Evolutionary conservation across 1,140 invertebrate species (phyloP).

Genomic region (Drosophila subobscura): DNA sequence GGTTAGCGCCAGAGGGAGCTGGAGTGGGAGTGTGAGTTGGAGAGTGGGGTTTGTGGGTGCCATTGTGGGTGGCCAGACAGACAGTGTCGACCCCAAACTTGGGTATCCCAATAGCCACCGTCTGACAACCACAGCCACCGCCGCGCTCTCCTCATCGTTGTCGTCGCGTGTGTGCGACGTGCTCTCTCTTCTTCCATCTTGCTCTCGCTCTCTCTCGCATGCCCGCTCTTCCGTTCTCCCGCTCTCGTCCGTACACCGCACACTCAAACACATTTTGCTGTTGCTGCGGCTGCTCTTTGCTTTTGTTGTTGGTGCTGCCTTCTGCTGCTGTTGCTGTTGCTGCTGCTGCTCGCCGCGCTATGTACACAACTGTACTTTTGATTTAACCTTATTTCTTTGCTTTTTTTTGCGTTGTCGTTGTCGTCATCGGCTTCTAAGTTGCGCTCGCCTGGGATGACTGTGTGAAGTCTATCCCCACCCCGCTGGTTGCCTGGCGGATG

Average conservation of each 20-base stretch:
- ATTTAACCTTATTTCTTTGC: slow-evolving; percentile 82
- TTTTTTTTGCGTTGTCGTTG: slow-evolving; percentile 62
- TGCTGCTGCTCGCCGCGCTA: slow-evolving; percentile 74
- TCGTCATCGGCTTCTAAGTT: slow-evolving; percentile 41
- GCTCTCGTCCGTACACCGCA: slow-evolving; percentile 52
- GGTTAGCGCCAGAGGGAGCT: slow-evolving; percentile 25
- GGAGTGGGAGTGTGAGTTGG: background rate
- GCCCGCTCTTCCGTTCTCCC: slow-evolving; percentile 18
- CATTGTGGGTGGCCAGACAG: slow-evolving; percentile 67
- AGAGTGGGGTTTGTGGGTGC: slow-evolving; percentile 2
- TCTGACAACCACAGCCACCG: slow-evolving; percentile 27
- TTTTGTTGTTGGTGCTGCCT: slow-evolving; percentile 42
- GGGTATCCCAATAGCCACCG: no score
- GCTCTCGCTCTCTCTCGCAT: slow-evolving; percentile 49
- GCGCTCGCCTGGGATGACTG: slow-evolving; percentile 4
- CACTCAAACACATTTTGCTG: slow-evolving; percentile 79
- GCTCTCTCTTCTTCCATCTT: slow-evolving; percentile 69
- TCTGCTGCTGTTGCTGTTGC: slow-evolving; percentile 65
- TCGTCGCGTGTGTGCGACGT: slow-evolving; percentile 74
- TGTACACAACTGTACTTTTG: slow-evolving; percentile 82
- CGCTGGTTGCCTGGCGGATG: background rate
- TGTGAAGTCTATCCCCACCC: slow-evolving; percentile 4
- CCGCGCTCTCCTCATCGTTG: slow-evolving; percentile 46
- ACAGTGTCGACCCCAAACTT: slow-evolving; percentile 28
- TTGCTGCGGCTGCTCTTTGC: slow-evolving; percentile 59